Percentiles rank a stretch among this genome's conserved stretches.
These are phyloP conservation scores for Drosophila quinaria DNA, from an alignment of 2,888 invertebrate species.

Conservation along the genomic window DNA sequence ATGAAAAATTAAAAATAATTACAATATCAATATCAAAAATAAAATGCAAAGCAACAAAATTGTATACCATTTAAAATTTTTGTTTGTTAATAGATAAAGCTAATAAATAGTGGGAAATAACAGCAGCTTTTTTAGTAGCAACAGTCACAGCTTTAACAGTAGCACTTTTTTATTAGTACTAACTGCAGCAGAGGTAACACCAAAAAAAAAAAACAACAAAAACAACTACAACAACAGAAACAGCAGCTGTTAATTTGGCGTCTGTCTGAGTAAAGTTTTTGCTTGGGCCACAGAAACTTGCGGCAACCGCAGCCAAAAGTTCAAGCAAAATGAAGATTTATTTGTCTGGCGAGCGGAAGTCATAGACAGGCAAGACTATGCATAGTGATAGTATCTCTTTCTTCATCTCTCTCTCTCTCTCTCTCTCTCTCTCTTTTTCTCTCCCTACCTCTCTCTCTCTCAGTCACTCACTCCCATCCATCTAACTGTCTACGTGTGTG, in stretches of 20 bases:
- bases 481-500: slow-evolving; percentile 4
- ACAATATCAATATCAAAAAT: too few relatives aligned
- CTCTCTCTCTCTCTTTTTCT: neutral
- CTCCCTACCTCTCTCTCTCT: neutral
- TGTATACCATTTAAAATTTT: too few relatives aligned
- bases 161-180: neutral
- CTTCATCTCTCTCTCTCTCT: neutral
- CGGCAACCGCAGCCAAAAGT: slow-evolving; percentile 64
- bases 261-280: slow-evolving; percentile 61
- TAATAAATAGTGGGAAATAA: too few relatives aligned
- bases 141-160: neutral
- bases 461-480: neutral
- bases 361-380: slow-evolving; percentile 55
- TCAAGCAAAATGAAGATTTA: slow-evolving; percentile 78
- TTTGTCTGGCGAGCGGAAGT: slow-evolving; percentile 77
- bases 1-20: too few relatives aligned
- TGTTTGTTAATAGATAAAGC: too few relatives aligned
- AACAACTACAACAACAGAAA: slow-evolving; percentile 27
- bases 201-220: slow-evolving; percentile 9
- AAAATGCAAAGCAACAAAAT: too few relatives aligned
- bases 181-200: slow-evolving; percentile 14
- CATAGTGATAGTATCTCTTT: slow-evolving; percentile 46
- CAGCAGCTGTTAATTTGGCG: slow-evolving; percentile 75
- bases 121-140: neutral
- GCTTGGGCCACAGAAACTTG: slow-evolving; percentile 55